Conservation (phyloP, 2,888 invertebrate species). For the Plebejus melissa region DNA sequence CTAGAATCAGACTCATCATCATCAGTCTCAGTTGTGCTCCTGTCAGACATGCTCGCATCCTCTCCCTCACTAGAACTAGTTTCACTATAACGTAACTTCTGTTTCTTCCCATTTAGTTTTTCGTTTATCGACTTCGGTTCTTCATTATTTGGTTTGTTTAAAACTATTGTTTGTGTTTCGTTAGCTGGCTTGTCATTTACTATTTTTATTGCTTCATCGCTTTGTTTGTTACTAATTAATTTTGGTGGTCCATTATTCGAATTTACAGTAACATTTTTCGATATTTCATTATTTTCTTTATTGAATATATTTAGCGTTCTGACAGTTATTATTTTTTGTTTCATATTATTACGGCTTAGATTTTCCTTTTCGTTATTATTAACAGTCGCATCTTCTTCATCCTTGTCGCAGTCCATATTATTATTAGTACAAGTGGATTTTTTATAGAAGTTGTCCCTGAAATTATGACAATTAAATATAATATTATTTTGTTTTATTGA, state of each 20-base stretch:
- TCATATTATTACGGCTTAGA: background rate
- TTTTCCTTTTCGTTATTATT: background rate
- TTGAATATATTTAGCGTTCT: background rate
- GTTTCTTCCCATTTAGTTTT: background rate
- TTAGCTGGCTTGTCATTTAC: background rate
- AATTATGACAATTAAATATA: background rate
- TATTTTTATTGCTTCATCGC: background rate
- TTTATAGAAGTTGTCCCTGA: constrained; percentile 1
- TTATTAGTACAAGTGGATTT: background rate
- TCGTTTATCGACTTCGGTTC: background rate
- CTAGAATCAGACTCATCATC: background rate
- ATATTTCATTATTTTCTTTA: background rate
- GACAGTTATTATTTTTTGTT: background rate
- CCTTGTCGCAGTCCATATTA: background rate
- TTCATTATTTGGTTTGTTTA: background rate
- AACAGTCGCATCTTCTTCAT: background rate
- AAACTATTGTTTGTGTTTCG: background rate
- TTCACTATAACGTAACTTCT: background rate
- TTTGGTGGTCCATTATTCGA: background rate
- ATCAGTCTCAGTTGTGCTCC: background rate
- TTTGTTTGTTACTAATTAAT: background rate
- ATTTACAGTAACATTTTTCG: background rate
- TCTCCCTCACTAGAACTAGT: background rate
- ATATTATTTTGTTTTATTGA: too few species aligned
- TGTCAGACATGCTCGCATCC: background rate